Evolutionary conservation across 2,888 invertebrate genomes (phyloP), one percentile per base, ranked within the genome.

Genomic region (Heliconius ismenius): DNA sequence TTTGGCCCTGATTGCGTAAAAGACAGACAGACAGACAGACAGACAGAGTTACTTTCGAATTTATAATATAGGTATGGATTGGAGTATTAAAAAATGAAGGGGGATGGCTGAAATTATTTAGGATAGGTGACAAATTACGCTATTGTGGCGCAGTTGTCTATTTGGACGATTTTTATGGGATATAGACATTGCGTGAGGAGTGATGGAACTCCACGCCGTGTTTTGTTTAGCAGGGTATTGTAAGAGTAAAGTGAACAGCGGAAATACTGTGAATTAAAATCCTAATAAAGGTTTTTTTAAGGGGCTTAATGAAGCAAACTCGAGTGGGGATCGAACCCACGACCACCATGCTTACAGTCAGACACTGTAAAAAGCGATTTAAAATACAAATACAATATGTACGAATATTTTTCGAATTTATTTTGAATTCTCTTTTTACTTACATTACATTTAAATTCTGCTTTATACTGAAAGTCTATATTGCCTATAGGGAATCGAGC

Each of bases 341-440:
- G 18, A 49, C 18, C 3, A 49, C 21, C 43, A 3, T 21, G 21
- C 2, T 54, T 58, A 58, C 3, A n/a, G n/a, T 3, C 58, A 58
- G n/a, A 9, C 10, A n/a, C 10, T n/a, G n/a, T 10, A 58, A 58
- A 58, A 10, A n/a, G 1, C n/a, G 10, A 58, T 58, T n/a, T n/a
- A 62, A 62, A 24, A 62, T n/a, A 62, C 49, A 26, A 62, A 24
- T 62, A 64, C 18, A 32, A 32, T 58, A 64, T 10, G 21, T 32
- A 7, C 49, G 18, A 21, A 18, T 18, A 64, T 32, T 32, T 64
- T 64, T 21, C 32, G 32, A 65, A 36, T 65, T 36, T 32, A 32
- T 36, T 32, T 65, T 65, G 10, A 65, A 36, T 64, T 64, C 36
- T 65, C n/a, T 26, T 64, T 65, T 65, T 65, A 65, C 36, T 65